phyloP scores from a whole-genome alignment of 2,888 invertebrate genomes.

The Sympetrum striolatum region DNA sequence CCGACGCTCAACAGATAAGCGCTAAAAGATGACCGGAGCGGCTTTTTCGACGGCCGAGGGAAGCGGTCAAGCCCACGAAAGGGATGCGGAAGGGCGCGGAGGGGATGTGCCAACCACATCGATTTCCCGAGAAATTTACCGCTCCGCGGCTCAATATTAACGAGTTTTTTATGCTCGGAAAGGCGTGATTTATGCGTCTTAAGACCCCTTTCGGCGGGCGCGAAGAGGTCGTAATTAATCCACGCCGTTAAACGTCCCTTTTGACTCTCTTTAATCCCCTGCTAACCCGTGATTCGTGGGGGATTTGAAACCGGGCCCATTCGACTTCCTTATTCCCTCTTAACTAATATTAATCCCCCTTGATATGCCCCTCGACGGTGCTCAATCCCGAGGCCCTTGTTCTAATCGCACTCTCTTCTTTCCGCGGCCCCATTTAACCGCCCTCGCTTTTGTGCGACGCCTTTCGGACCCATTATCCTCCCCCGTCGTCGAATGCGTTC shows the following conservation, averaged over 20 bases:
- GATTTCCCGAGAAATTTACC: not conserved
- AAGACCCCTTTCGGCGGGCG: no score
- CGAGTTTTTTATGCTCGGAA: not conserved
- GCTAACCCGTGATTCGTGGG: not conserved
- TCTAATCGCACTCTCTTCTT: not conserved
- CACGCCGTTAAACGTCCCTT: not conserved
- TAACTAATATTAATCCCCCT: not conserved
- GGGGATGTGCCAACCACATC: not conserved
- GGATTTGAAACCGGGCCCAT: not conserved
- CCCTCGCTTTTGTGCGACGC: not conserved
- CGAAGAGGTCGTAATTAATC: not conserved
- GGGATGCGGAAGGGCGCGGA: not conserved
- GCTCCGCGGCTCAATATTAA: not conserved
- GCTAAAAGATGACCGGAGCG: not conserved
- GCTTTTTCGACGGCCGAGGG: not conserved
- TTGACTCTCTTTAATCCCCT: not conserved
- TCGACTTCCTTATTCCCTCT: not conserved
- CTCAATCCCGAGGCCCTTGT: not conserved
- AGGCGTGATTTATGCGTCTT: not conserved
- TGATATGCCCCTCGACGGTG: not conserved
- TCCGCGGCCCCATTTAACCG: not conserved
- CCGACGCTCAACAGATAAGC: not conserved
- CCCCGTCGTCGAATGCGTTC: not conserved
- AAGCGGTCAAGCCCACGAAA: not conserved
- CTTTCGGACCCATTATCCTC: not conserved